A percentile compares a stretch with the other conserved stretches of the same genome.
Conservation (phyloP, 2,888 invertebrate species). For the Saturnia pavonia region DNA sequence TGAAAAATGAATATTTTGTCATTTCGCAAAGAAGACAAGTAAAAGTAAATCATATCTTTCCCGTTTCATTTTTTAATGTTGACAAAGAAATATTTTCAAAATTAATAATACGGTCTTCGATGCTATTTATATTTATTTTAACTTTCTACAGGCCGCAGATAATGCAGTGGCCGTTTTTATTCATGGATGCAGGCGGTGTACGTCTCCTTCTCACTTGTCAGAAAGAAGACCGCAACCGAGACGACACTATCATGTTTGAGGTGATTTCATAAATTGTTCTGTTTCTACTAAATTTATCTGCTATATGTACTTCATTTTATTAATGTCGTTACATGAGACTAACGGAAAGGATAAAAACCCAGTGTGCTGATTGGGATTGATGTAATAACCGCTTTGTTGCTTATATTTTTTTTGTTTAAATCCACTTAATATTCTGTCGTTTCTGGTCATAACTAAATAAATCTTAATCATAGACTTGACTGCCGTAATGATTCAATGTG, state of each 20-base stretch:
- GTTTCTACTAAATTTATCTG: background rate
- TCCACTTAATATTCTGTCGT: no score
- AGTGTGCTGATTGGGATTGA: no score
- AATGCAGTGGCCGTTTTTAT: conserved; percentile 59
- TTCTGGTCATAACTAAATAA: no score
- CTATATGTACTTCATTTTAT: background rate
- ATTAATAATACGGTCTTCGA: no score
- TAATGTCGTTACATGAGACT: background rate
- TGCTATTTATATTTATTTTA: background rate
- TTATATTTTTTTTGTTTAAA: no score
- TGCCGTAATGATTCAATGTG: no score
- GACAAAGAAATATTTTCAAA: no score
- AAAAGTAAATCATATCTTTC: background rate
- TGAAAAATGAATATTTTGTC: background rate
- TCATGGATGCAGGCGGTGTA: conserved; percentile 62
- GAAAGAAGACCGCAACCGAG: conserved; percentile 28
- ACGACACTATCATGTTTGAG: conserved; percentile 61
- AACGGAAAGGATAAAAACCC: background rate
- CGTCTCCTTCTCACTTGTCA: conserved; percentile 54
- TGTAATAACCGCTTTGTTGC: no score
- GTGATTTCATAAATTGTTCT: conserved; percentile 29
- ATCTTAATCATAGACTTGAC: no score
- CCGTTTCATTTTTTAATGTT: background rate
- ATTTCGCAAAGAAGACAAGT: background rate
- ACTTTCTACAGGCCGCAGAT: conserved; percentile 31